These are phyloP conservation scores for Drosophila dives DNA, from an alignment of 2,888 invertebrate genomes.

Conservation along the genomic window DNA sequence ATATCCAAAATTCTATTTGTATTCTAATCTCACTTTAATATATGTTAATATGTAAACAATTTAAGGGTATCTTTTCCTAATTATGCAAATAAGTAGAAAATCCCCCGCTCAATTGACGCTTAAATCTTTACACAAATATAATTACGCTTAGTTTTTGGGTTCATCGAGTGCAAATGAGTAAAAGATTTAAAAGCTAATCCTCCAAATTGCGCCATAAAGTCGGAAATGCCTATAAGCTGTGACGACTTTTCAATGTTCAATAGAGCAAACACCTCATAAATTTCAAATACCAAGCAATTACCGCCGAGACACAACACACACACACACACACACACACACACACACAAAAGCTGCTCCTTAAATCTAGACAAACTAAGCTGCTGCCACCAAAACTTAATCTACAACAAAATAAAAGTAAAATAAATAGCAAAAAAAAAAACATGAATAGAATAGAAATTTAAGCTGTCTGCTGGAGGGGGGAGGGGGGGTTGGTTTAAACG, in stretches of 20 bases:
- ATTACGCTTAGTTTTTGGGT: neutral
- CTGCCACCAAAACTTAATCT: constrained; percentile 60
- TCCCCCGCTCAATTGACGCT: neutral
- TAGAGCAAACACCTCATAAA: constrained; percentile 45
- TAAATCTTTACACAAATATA: constrained; percentile 1
- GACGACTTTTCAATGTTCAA: constrained; percentile 38
- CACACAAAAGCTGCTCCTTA: constrained; percentile 3
- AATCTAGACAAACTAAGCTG: constrained; percentile 28
- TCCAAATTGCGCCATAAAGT: constrained; percentile 9
- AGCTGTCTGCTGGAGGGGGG: constrained; percentile 32
- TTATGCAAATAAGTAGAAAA: neutral
- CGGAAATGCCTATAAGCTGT: constrained; percentile 13
- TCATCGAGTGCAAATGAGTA: constrained; percentile 26
- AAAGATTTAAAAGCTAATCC: constrained; percentile 18
- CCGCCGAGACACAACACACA: constrained; percentile 10
- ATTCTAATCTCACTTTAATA: neutral
- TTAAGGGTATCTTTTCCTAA: neutral
- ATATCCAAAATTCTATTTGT: neutral
- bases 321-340: constrained; percentile 3
- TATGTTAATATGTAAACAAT: neutral
- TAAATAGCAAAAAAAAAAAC: constrained; percentile 16
- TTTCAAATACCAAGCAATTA: constrained; percentile 38
- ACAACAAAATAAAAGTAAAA: constrained; percentile 26
- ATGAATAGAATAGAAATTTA: constrained; percentile 27
- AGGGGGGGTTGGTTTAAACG: neutral